These are phyloP conservation scores for Bufotes viridis DNA, from an alignment of 2,797 vertebrate genomes.

Conservation along the genomic window DNA sequence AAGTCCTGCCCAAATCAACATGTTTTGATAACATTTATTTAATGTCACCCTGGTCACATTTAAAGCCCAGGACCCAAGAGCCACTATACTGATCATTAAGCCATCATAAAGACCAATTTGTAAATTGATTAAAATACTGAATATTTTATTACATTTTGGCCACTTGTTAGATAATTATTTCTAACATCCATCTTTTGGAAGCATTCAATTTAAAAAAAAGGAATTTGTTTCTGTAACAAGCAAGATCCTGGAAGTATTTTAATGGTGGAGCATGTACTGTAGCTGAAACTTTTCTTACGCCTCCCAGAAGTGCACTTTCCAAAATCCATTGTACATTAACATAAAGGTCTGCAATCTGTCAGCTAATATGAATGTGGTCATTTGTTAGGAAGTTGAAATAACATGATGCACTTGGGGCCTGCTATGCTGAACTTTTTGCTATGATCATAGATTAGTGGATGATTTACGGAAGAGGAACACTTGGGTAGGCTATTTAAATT, in stretches of 20 bases:
- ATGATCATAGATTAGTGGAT: conserved; percentile 75
- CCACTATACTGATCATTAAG: background rate
- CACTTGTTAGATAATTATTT: conserved; percentile 1
- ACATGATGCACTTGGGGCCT: conserved; percentile 71
- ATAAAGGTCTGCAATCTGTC: conserved; percentile 75
- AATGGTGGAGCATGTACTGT: conserved; percentile 19
- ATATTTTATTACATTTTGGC: background rate
- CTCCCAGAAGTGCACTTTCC: conserved; percentile 72
- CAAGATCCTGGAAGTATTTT: conserved; percentile 45
- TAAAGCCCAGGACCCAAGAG: background rate
- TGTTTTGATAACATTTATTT: background rate
- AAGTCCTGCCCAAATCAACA: too few species aligned
- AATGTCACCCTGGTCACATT: background rate
- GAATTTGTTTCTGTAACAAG: conserved; percentile 43
- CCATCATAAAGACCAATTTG: background rate
- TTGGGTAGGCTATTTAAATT: conserved; percentile 73
- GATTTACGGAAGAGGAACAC: conserved; percentile 71
- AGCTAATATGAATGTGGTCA: conserved; percentile 76
- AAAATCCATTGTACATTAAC: conserved; percentile 73
- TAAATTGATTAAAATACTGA: background rate
- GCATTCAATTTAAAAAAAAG: conserved; percentile 29
- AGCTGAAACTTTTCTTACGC: conserved; percentile 72
- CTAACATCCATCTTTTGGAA: background rate
- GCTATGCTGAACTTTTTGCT: conserved; percentile 72
- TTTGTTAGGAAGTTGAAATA: conserved; percentile 75